phyloP scores from a whole-genome alignment of 1,140 invertebrate genomes.

The Trichonephila clavata region DNA sequence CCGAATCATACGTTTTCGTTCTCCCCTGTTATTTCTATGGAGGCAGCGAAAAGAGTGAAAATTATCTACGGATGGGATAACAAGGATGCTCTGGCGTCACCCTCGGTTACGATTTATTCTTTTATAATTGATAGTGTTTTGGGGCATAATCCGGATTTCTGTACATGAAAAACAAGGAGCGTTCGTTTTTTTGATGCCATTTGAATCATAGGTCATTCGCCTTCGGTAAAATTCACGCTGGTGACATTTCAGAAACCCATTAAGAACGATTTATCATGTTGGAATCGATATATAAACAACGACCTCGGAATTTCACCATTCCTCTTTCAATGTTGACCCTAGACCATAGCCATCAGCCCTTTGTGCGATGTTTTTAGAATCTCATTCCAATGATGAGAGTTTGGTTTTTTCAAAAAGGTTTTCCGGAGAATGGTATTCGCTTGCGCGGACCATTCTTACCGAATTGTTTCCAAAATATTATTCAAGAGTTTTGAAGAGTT shows the following conservation, averaged over 20 bases:
- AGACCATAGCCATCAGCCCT: no score
- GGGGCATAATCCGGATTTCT: constrained; percentile 1
- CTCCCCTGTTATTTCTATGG: background rate
- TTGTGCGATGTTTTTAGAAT: no score
- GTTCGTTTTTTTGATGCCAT: background rate
- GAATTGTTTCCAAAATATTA: no score
- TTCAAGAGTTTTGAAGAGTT: no score
- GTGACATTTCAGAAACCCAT: constrained; percentile 1
- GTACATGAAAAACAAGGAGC: constrained; percentile 9
- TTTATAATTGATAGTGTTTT: constrained; percentile 27
- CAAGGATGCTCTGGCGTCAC: constrained; percentile 17
- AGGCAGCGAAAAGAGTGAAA: background rate
- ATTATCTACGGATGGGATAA: constrained; percentile 36
- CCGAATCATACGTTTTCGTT: background rate
- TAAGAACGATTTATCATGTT: background rate
- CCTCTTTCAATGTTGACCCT: no score
- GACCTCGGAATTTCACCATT: no score
- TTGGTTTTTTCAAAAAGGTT: no score
- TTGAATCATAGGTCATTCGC: background rate
- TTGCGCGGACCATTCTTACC: no score
- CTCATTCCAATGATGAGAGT: no score
- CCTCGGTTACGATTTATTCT: constrained; percentile 35
- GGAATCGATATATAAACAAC: no score
- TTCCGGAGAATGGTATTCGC: no score
- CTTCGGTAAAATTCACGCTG: background rate